Evolutionary conservation across 1,140 invertebrate genomes (phyloP), one percentile per base, ranked within the genome.

Genomic region (Procambarus clarkii): DNA sequence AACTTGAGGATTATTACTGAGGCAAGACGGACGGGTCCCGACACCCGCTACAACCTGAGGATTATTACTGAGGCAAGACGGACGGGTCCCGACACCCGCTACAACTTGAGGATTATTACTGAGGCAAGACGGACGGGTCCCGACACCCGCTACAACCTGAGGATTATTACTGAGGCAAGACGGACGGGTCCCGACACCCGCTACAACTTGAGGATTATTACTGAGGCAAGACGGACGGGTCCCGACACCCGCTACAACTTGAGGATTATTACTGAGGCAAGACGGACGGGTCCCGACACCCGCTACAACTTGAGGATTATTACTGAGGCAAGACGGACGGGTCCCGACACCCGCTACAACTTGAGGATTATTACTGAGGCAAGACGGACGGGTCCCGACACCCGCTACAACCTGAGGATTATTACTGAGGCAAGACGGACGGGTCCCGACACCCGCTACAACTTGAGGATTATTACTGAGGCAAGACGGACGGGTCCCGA

Each of bases 51-150:
- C 85, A 86, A 58, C 76, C 50, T 34, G 34, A 48, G 50, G 84
- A 86, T 86, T 86, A 86, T 82, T 89, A 76, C 71, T 77, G 71
- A 18, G 34, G 50, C 54, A 21, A 50, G 76, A 54, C 34, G 74
- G 58, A 86, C 48, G 85, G 46, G 24, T 34, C 64, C n/a, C 44
- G 76, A 86, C 54, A 45, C 74, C 60, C 15, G 71, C 18, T 71
- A 86, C 85, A 86, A 58, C 76, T 76, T 34, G 34, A 48, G 50
- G 84, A 86, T 86, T 86, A 86, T 82, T 89, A 76, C 71, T 77
- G 71, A 18, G 34, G 50, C 54, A 21, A 50, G 76, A 54, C 34
- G 74, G 58, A 86, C 48, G 85, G 46, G 24, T 34, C 64, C n/a
- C 44, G 76, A 86, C 54, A 45, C 74, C 60, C 15, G 71, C 18